Evolutionary conservation across 2,888 invertebrate genomes (phyloP), one percentile per base, ranked within the genome.

Genomic region (Epirrhoe tristata): DNA sequence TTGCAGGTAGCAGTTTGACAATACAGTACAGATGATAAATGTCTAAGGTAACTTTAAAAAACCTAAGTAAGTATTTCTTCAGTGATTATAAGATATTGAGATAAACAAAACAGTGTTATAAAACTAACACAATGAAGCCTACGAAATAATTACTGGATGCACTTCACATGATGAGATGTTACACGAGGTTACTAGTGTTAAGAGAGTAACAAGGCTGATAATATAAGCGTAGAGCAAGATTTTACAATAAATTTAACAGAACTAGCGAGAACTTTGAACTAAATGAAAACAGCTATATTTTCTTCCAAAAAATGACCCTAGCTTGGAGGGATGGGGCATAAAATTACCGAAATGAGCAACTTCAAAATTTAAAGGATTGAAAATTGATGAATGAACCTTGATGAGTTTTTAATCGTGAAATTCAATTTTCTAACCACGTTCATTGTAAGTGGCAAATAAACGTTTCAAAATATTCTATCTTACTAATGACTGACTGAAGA

Each of bases 371-470:
- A 24, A 24, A 24, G 24, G 24, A 24, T 24, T 24, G 24, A 24
- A 24, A 24, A 24, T 24, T 24, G 24, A 24, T 24, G 24, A 17
- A 24, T 24, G 24, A 24, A 24, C 24, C 53, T 54, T 64, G 54
- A 70, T 67, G 59, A 32, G 58, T 54, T 65, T 12, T 43, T 65
- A 64, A 64, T 63, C 36, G 17, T 55, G 32, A 54, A 5, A 63
- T 52, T 65, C 16, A 6, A 65, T 50, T 59, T 58, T 51, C 65
- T 51, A 1, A 14, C n/a, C 59, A 60, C 65, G 59, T 65, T 10
- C 17, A 12, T 12, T 16, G 12, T 36, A 53, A 16, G 7, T 50
- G 34, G 31, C 31, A 52, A 58, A 10, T n/a, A n/a, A n/a, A n/a
- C 34, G 46, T 32, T 57, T 63, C 24, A 43, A 5, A 7, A 39